Evolutionary conservation across 2,113 vertebrate species (phyloP).

Genomic region (Bungarus multicinctus): DNA sequence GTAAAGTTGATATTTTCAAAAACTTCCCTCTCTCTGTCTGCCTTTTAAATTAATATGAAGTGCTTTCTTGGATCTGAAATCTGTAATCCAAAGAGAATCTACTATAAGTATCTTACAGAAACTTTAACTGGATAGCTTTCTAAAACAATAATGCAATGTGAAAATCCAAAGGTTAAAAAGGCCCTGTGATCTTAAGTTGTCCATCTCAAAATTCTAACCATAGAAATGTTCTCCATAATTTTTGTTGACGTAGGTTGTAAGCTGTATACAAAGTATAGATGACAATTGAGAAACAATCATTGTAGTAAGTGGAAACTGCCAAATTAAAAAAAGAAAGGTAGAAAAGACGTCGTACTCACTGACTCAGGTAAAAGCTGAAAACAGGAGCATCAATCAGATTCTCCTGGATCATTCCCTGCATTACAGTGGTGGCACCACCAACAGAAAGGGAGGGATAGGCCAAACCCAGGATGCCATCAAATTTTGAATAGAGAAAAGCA

Average conservation of each 20-base stretch:
- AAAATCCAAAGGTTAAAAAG: background rate
- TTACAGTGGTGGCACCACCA: conserved; percentile 29
- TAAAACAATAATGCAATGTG: background rate
- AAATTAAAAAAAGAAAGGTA: background rate
- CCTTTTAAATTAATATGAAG: background rate
- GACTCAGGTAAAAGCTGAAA: conserved; percentile 43
- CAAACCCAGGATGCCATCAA: conserved; percentile 43
- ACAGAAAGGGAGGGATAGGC: conserved; percentile 35
- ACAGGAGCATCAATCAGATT: conserved; percentile 1
- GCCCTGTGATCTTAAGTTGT: background rate
- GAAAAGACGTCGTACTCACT: background rate
- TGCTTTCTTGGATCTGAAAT: background rate
- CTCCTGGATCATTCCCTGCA: conserved; percentile 22
- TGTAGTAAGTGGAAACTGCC: background rate
- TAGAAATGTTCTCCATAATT: background rate
- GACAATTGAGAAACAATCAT: background rate
- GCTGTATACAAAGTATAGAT: background rate
- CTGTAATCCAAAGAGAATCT: background rate
- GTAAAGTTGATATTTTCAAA: background rate
- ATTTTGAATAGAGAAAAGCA: conserved; percentile 33
- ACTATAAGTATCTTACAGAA: background rate
- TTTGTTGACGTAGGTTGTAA: background rate
- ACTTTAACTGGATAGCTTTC: background rate
- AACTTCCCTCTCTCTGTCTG: background rate
- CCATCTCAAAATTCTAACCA: background rate